These are phyloP conservation scores for Pseudotriccus pelzelni DNA, from an alignment of 2,797 vertebrate genomes.

Conservation along the genomic window DNA sequence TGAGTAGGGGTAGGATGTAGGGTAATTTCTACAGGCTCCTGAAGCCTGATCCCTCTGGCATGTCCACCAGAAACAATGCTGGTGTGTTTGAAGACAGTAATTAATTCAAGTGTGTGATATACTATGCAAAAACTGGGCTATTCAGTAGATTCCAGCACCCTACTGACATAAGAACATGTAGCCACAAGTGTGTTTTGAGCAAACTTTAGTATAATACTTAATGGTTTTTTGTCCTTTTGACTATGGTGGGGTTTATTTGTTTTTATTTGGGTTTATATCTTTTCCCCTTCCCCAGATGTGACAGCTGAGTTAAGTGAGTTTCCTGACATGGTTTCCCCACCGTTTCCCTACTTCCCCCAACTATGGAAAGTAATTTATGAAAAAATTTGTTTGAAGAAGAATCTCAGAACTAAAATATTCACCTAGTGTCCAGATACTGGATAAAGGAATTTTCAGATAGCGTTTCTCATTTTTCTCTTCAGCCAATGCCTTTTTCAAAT, in stretches of 20 bases:
- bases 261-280: neutral
- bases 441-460: neutral
- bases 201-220: neutral
- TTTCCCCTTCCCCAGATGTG: neutral
- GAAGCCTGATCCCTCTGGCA: neutral
- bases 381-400: neutral
- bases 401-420: neutral
- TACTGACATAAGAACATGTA: neutral
- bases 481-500: neutral
- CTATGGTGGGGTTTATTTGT: fast-evolving
- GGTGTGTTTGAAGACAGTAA: neutral
- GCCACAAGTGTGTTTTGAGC: neutral
- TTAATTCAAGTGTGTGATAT: neutral
- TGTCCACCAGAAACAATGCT: neutral
- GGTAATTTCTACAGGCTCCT: neutral
- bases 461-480: neutral
- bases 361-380: neutral
- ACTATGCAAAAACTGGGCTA: neutral
- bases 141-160: neutral
- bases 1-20: neutral
- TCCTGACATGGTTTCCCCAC: neutral
- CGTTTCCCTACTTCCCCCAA: neutral
- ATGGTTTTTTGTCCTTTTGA: neutral
- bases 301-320: neutral
- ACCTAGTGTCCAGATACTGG: neutral